Evolutionary conservation across 2,888 invertebrate species (phyloP).

Genomic region (Trimorus sp.): DNA sequence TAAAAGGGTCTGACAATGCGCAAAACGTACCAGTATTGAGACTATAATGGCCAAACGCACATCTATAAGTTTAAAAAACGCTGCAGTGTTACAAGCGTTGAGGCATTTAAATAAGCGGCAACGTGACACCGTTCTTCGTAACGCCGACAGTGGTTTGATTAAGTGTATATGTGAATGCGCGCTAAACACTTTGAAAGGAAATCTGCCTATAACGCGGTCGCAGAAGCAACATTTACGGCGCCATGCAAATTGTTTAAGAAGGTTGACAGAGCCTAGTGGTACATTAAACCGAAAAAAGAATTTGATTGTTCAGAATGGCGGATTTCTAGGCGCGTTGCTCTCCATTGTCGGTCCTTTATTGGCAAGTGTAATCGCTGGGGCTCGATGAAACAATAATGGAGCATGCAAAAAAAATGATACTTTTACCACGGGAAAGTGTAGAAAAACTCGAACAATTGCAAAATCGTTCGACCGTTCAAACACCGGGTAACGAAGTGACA

Average conservation of each 20-base stretch:
- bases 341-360: not conserved
- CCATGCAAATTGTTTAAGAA: not conserved
- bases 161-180: conserved; percentile 10
- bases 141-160: not conserved
- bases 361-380: not conserved
- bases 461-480: conserved; percentile 2
- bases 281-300: not conserved
- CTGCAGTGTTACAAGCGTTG: not conserved
- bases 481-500: conserved; percentile 11
- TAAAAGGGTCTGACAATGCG: not conserved
- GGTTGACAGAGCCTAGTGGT: not conserved
- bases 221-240: not conserved
- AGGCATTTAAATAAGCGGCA: conserved; percentile 1
- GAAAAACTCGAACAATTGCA: not conserved
- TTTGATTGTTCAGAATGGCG: not conserved
- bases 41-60: too few relatives aligned
- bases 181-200: not conserved
- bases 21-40: too few relatives aligned
- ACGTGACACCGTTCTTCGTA: not conserved
- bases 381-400: not conserved
- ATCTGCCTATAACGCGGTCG: not conserved
- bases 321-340: not conserved
- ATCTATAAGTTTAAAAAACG: not conserved
- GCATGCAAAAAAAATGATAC: not conserved
- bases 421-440: not conserved